phyloP scores from a whole-genome alignment of 92 coral and sea anemone genomes.

The Phenganax stokvisi region DNA sequence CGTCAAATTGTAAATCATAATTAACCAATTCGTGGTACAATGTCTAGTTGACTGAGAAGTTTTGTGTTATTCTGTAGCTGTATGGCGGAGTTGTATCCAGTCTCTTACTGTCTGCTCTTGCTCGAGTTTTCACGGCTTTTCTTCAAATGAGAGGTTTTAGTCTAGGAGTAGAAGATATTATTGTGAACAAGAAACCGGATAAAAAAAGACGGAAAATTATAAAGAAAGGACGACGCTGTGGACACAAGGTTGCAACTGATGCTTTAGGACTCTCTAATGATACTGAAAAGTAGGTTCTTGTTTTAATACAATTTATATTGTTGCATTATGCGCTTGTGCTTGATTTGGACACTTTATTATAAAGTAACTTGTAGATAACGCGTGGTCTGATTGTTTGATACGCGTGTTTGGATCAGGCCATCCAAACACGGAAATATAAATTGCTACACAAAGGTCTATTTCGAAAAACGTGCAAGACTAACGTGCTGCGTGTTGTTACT shows the following conservation, averaged over 20 bases:
- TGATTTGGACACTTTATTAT: too few species aligned
- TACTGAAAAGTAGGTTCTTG: constrained; percentile 59
- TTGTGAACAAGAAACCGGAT: constrained; percentile 69
- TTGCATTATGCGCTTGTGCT: too few species aligned
- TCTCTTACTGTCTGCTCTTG: constrained; percentile 74
- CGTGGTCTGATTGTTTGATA: too few species aligned
- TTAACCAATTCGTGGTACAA: too few species aligned
- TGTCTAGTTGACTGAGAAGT: background rate
- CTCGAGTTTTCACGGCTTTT: constrained; percentile 80
- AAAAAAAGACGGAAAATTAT: constrained; percentile 68
- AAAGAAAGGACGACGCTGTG: constrained; percentile 67
- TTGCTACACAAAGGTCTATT: too few species aligned
- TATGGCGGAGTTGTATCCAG: constrained; percentile 92
- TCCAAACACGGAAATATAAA: too few species aligned
- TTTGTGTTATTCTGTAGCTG: constrained; percentile 40
- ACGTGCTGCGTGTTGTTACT: too few species aligned
- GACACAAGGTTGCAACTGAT: constrained; percentile 64
- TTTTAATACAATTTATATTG: too few species aligned
- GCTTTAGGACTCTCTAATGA: constrained; percentile 69
- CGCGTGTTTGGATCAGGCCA: too few species aligned
- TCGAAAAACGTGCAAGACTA: too few species aligned
- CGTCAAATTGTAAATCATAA: too few species aligned
- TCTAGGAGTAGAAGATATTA: constrained; percentile 88
- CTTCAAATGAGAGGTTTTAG: constrained; percentile 84
- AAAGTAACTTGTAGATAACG: too few species aligned